These are phyloP conservation scores for Athalia rosae DNA, from an alignment of 2,888 invertebrate species.

Conservation along the genomic window DNA sequence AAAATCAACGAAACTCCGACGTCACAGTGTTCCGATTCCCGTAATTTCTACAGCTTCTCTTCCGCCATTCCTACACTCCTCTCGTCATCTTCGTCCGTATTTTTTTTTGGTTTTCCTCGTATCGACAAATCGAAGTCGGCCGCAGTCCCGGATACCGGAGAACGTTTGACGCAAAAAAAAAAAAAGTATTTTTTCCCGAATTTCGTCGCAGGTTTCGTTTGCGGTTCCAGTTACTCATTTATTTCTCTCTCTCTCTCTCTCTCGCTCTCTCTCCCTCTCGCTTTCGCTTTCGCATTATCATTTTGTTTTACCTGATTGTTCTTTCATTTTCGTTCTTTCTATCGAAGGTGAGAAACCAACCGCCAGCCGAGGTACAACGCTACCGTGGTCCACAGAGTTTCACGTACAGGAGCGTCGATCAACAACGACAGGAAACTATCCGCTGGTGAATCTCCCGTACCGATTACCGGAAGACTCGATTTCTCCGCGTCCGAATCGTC, in stretches of 20 bases:
- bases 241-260: neutral
- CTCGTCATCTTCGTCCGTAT: too few relatives aligned
- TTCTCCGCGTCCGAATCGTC: slow-evolving; percentile 68
- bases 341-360: slow-evolving; percentile 71
- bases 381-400: slow-evolving; percentile 71
- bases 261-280: neutral
- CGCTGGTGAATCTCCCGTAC: slow-evolving; percentile 61
- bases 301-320: neutral
- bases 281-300: neutral
- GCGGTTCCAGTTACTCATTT: neutral
- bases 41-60: too few relatives aligned
- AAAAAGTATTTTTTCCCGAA: too few relatives aligned
- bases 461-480: slow-evolving; percentile 66
- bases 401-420: slow-evolving; percentile 70
- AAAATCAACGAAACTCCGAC: too few relatives aligned
- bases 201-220: too few relatives aligned
- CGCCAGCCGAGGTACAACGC: slow-evolving; percentile 72
- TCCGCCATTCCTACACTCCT: too few relatives aligned
- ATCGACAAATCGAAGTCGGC: too few relatives aligned
- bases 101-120: too few relatives aligned
- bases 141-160: too few relatives aligned
- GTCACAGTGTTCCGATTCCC: too few relatives aligned
- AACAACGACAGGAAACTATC: slow-evolving; percentile 68
- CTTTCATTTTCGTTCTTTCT: slow-evolving; percentile 53
- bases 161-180: too few relatives aligned